phyloP scores from a whole-genome alignment of 2,113 vertebrate genomes.

The Peucedramus taeniatus region DNA sequence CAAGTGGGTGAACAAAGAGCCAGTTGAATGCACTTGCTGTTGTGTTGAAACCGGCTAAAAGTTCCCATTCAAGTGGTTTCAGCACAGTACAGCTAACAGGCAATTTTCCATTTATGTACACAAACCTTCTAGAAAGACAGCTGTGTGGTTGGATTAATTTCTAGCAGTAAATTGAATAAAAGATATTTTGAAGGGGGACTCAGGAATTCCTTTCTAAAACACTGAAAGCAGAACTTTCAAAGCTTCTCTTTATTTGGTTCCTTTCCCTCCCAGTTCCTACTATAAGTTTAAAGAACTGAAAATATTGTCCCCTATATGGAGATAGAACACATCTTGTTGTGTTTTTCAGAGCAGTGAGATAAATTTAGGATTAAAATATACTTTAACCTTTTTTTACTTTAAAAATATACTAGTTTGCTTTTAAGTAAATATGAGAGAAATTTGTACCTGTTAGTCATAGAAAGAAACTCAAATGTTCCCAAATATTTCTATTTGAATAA shows the following conservation, averaged over 20 bases:
- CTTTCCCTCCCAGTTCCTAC: neutral
- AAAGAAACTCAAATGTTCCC: neutral
- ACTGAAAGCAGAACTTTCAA: conserved; percentile 33
- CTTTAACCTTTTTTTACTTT: neutral
- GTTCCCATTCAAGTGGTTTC: conserved; percentile 62
- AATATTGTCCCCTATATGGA: neutral
- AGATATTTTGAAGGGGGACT: conserved; percentile 39
- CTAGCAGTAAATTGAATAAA: conserved; percentile 53
- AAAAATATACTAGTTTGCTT: neutral
- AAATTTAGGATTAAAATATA: neutral
- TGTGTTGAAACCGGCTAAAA: conserved; percentile 51
- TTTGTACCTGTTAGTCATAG: neutral
- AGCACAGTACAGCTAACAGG: conserved; percentile 49
- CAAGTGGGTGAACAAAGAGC: conserved; percentile 63
- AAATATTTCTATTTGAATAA: neutral
- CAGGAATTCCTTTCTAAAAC: conserved; percentile 35
- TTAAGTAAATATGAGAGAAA: neutral
- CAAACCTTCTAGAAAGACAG: conserved; percentile 57
- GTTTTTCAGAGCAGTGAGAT: neutral
- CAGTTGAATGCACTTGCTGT: conserved; percentile 60
- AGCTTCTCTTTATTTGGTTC: neutral
- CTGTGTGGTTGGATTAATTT: conserved; percentile 61
- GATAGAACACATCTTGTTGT: neutral
- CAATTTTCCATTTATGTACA: conserved; percentile 64
- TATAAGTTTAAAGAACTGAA: conserved; percentile 21